Conservation (phyloP, 2,888 invertebrate species). For the Helleia helle region DNA sequence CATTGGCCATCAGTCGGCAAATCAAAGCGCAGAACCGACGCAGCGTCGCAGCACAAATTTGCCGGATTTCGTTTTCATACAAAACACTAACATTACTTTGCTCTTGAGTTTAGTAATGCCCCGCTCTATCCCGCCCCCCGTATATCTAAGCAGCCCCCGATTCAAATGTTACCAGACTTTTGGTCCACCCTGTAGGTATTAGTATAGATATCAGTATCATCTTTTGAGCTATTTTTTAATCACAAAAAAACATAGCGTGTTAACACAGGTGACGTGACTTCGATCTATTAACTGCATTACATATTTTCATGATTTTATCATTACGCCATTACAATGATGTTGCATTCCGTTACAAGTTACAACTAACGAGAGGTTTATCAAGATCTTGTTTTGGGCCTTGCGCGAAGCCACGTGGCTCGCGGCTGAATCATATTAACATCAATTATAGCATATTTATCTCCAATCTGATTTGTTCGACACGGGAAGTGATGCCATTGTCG, state of each 20-base stretch:
- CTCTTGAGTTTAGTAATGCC: no score
- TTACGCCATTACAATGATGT: neutral
- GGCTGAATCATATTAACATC: conserved; percentile 39
- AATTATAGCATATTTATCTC: conserved; percentile 35
- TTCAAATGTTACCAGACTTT: no score
- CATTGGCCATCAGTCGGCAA: no score
- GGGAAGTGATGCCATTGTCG: conserved; percentile 63
- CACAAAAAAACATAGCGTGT: no score
- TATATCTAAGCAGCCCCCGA: neutral
- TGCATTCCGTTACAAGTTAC: conserved; percentile 3
- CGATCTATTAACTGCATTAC: neutral
- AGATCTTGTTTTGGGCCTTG: neutral
- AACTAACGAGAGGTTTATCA: conserved; percentile 1
- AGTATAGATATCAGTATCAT: no score
- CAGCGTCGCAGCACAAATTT: no score
- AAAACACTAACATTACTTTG: no score
- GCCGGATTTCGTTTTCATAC: no score
- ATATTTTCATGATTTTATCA: neutral
- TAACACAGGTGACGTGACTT: neutral
- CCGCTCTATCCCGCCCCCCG: no score
- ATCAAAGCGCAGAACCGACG: no score
- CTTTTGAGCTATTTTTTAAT: no score
- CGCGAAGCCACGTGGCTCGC: conserved; percentile 15
- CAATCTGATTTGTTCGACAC: conserved; percentile 46
- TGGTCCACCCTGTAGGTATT: no score